Percentiles rank a stretch among this genome's conserved stretches.
Conservation (phyloP, 2,113 vertebrate genomes). For the Saguinus midas region DNA sequence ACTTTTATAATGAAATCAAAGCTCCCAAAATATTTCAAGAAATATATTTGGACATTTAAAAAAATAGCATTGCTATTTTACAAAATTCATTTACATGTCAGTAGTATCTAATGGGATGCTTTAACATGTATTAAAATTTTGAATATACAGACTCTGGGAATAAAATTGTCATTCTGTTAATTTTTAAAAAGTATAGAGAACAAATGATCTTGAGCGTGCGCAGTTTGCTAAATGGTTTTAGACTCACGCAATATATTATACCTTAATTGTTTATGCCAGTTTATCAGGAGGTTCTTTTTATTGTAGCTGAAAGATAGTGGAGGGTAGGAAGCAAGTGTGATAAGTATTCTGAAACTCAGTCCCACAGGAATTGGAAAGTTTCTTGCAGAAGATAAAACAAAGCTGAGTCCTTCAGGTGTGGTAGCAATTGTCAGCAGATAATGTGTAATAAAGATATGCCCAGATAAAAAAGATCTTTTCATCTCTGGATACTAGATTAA, state of each 20-base stretch:
- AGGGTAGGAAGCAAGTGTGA: background rate
- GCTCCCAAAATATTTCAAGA: background rate
- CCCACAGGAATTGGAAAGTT: background rate
- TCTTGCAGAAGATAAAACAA: background rate
- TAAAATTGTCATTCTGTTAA: background rate
- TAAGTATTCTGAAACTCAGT: background rate
- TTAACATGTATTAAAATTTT: background rate
- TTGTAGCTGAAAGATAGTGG: background rate
- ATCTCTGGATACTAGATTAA: background rate
- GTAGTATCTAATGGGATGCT: background rate
- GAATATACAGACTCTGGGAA: background rate
- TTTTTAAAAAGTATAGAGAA: background rate
- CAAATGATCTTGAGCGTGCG: background rate
- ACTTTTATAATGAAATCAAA: constrained; percentile 34
- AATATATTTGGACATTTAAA: background rate
- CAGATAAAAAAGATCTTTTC: background rate
- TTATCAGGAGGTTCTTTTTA: background rate
- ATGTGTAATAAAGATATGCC: background rate
- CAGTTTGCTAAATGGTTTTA: background rate
- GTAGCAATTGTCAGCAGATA: background rate
- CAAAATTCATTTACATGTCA: constrained; percentile 4
- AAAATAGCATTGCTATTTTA: background rate
- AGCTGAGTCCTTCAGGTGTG: background rate
- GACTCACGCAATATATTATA: background rate
- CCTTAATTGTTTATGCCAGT: background rate